Evolutionary conservation across 1,140 invertebrate species (phyloP), one percentile per base, ranked within the genome.

Genomic region (Phymorhynchus buccinoides): DNA sequence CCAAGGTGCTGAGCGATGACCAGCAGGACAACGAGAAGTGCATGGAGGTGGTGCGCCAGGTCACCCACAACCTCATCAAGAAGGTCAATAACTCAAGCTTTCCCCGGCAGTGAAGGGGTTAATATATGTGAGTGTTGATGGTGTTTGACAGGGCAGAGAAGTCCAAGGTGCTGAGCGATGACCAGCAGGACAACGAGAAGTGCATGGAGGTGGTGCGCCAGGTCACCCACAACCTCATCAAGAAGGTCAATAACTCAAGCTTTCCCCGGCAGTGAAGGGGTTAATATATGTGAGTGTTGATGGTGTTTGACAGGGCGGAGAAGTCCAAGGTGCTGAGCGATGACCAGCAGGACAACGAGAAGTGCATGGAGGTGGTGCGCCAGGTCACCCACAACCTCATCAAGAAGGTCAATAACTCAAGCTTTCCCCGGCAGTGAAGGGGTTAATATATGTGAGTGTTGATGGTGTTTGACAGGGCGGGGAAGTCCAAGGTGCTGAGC

Each of bases 321-420:
- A 97, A 97, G 93, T 96, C 96, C 79, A 97, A 98, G 93, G 95
- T 96, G 4, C 93, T 97, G 18, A 96, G 96, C 73, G 96, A 97
- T 94, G 97, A 98, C 93, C 94, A 98, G 73, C 95, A 96, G 92
- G 95, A 95, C 85, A 96, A 97, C 6, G 44, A 48, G 44, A 48
- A 48, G 44, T 48, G 44, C 6, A 48, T 48, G 44, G 44, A 48
- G 18, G 7, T 48, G 44, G 18, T 48, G 44, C 18, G 18, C 56
- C 95, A 95, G 92, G 96, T 96, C 95, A 92, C 95, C 96, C 87
- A 96, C 94, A 94, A 91, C 77, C 93, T 94, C 18, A 90, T 91
- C 14, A 95, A 95, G 86, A 95, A 95, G 89, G 86, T 95, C 9
- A 88, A 90, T 18, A n/a, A n/a, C n/a, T n/a, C n/a, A n/a, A n/a